These are phyloP conservation scores for Aythya baeri DNA, from an alignment of 2,113 vertebrate genomes.

Conservation along the genomic window DNA sequence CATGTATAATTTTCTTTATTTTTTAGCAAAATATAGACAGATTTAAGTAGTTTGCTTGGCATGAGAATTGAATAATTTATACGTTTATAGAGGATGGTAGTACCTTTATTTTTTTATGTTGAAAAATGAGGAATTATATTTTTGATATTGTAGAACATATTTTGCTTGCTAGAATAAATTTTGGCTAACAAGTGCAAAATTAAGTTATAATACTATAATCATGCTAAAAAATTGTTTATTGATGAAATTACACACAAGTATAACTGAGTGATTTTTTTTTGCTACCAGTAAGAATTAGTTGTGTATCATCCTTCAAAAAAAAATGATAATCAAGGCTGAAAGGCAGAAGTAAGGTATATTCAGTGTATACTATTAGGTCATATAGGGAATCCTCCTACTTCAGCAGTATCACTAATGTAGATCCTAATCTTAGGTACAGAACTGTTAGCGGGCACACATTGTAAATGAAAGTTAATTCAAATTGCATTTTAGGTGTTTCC, in stretches of 20 bases:
- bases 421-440: background rate
- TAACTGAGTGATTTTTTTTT: background rate
- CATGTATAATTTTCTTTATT: background rate
- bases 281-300: background rate
- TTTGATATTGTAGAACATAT: background rate
- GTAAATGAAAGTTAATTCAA: background rate
- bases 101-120: background rate
- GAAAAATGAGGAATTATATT: background rate
- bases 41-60: background rate
- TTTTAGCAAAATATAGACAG: background rate
- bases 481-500: background rate
- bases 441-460: rapidly evolving
- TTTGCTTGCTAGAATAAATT: background rate
- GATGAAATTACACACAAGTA: background rate
- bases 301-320: background rate
- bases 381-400: background rate
- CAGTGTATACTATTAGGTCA: background rate
- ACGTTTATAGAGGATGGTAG: background rate
- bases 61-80: background rate
- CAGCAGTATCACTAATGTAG: background rate
- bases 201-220: background rate
- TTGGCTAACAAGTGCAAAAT: background rate
- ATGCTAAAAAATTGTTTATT: background rate
- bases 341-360: background rate
- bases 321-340: background rate